Conservation (phyloP, 2,113 vertebrate species). For the Ictidomys tridecemlineatus region DNA sequence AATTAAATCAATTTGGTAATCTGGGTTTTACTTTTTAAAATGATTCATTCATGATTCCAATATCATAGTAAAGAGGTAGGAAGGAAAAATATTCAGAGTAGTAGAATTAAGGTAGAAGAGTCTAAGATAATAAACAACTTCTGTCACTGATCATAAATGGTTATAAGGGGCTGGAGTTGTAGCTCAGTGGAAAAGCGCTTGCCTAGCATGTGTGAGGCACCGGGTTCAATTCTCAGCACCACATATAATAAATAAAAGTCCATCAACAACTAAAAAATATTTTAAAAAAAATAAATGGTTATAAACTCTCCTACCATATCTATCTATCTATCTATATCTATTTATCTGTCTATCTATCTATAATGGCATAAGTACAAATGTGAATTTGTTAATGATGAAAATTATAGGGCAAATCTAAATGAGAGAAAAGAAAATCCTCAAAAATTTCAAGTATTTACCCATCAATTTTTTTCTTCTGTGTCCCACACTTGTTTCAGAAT, state of each 20-base stretch:
- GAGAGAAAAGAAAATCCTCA: constrained; percentile 34
- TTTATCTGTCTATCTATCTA: neutral
- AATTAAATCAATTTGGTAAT: neutral
- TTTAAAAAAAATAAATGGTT: neutral
- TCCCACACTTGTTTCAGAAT: neutral
- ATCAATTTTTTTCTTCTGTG: neutral
- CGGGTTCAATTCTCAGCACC: too few relatives aligned
- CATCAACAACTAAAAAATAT: too few relatives aligned
- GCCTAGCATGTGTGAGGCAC: too few relatives aligned
- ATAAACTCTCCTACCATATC: neutral
- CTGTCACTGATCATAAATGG: neutral
- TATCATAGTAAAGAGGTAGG: neutral
- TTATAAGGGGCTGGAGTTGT: too few relatives aligned
- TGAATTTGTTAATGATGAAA: constrained; percentile 15
- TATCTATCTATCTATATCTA: too few relatives aligned
- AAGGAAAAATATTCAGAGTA: neutral
- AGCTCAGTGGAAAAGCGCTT: too few relatives aligned
- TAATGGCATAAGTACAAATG: neutral
- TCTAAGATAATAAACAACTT: neutral
- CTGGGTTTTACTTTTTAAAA: neutral
- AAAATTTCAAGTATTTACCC: constrained; percentile 45
- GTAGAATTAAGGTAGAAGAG: neutral
- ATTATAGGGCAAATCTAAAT: neutral
- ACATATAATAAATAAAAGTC: too few relatives aligned
- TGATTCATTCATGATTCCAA: neutral